Percentiles rank a stretch among this genome's conserved stretches.
These are phyloP conservation scores for Andrena camellia DNA, from an alignment of 2,888 invertebrate genomes.

Conservation along the genomic window DNA sequence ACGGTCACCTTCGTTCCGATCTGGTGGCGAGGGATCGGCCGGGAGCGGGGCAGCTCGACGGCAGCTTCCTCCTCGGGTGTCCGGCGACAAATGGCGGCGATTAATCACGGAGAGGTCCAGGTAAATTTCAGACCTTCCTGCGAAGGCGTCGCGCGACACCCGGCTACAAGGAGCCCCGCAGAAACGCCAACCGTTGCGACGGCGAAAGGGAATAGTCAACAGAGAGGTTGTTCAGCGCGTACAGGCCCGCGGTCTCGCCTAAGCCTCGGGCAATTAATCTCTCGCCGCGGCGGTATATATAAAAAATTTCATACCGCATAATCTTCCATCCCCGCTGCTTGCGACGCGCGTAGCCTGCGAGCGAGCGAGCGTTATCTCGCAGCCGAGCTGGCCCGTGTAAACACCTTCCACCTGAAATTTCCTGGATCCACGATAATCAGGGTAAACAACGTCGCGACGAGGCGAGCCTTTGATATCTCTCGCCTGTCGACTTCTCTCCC, in stretches of 20 bases:
- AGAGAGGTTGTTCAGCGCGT: background rate
- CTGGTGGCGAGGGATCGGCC: slow-evolving; percentile 43
- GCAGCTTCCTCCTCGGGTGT: slow-evolving; percentile 45
- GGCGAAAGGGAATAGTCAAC: slow-evolving; percentile 51
- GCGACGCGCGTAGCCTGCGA: slow-evolving; percentile 9
- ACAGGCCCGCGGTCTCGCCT: slow-evolving; percentile 10
- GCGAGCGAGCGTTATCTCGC: slow-evolving; percentile 53
- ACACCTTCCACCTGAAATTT: slow-evolving; percentile 60
- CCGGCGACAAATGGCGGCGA: slow-evolving; percentile 52
- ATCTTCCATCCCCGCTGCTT: slow-evolving; percentile 18
- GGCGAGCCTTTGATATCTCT: slow-evolving; percentile 48
- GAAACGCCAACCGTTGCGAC: background rate
- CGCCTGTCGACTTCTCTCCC: background rate
- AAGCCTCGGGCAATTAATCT: slow-evolving; percentile 44
- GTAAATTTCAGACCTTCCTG: slow-evolving; percentile 39
- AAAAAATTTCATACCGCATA: slow-evolving; percentile 43
- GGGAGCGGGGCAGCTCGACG: slow-evolving; percentile 26
- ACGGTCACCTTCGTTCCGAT: slow-evolving; percentile 28
- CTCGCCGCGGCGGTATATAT: slow-evolving; percentile 9
- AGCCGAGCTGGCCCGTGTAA: slow-evolving; percentile 51
- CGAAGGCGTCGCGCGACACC: background rate
- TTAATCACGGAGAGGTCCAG: slow-evolving; percentile 58
- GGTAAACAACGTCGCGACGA: slow-evolving; percentile 71
- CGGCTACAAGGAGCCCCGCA: background rate
- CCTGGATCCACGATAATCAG: slow-evolving; percentile 67